A percentile compares a stretch with the other conserved stretches of the same genome.
phyloP scores from a whole-genome alignment of 2,797 vertebrate genomes.

The Ficedula albicollis region DNA sequence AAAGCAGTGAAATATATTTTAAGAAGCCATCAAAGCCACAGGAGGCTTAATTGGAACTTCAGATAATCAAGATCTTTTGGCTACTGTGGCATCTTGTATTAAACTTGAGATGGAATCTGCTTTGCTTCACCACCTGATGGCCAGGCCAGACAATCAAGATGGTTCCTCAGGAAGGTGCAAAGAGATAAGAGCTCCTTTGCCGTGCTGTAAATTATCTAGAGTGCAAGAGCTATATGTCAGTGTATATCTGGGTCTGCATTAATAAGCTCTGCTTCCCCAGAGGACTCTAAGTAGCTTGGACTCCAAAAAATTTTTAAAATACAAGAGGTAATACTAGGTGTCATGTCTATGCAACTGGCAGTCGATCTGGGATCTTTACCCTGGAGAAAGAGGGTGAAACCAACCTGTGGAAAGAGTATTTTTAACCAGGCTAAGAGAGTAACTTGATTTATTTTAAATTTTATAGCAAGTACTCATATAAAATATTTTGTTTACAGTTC shows the following conservation, averaged over 20 bases:
- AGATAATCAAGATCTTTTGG: not conserved
- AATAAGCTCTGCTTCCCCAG: not conserved
- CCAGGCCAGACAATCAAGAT: not conserved
- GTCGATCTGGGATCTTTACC: not conserved
- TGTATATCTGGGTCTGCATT: not conserved
- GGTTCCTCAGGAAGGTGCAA: not conserved
- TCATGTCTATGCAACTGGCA: not conserved
- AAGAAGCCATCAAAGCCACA: not conserved
- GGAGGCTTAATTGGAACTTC: not conserved
- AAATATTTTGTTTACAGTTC: slow-evolving; percentile 53
- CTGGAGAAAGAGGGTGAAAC: not conserved
- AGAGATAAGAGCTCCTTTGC: not conserved
- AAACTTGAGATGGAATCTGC: not conserved
- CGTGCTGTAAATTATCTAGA: not conserved
- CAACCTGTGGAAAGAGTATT: not conserved
- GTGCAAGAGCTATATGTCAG: not conserved
- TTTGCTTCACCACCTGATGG: not conserved
- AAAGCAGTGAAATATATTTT: not conserved
- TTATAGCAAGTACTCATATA: slow-evolving; percentile 4
- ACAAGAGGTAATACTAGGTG: not conserved
- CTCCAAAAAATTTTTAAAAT: not conserved
- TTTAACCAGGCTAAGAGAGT: not conserved
- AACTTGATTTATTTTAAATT: slow-evolving; percentile 52
- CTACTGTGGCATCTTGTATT: not conserved
- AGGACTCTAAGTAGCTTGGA: not conserved